phyloP scores from a whole-genome alignment of 1,140 invertebrate genomes.

The Armadillidium nasatum region DNA sequence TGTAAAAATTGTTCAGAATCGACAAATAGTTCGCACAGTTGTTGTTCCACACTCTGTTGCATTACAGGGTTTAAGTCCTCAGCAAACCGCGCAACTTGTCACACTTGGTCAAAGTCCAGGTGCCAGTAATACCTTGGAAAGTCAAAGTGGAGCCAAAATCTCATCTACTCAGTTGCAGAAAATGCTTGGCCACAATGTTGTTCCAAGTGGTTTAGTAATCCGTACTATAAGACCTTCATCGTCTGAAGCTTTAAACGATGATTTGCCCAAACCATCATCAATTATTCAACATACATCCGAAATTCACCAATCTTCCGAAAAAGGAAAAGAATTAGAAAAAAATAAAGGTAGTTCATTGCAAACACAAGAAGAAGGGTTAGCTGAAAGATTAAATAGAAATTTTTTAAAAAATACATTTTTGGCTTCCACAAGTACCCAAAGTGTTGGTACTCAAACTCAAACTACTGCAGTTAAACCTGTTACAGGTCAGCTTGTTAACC shows the following conservation, averaged over 20 bases:
- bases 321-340: conserved; percentile 25
- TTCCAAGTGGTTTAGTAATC: conserved; percentile 35
- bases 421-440: conserved; percentile 43
- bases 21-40: conserved; percentile 43
- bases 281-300: neutral
- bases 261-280: neutral
- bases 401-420: conserved; percentile 41
- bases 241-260: neutral
- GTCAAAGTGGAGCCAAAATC: conserved; percentile 27
- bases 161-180: conserved; percentile 35
- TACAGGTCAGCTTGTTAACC: conserved; percentile 41
- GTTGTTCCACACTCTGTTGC: conserved; percentile 43
- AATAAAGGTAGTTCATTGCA: conserved; percentile 25
- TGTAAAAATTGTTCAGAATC: conserved; percentile 45
- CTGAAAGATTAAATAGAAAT: conserved; percentile 39
- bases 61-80: conserved; percentile 36
- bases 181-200: conserved; percentile 32
- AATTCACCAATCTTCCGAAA: conserved; percentile 26
- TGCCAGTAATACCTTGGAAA: neutral
- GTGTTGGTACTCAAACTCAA: conserved; percentile 44
- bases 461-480: conserved; percentile 43
- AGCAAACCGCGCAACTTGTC: conserved; percentile 37
- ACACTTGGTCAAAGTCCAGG: conserved; percentile 28
- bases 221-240: conserved; percentile 38
- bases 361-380: conserved; percentile 43